Evolutionary conservation across 2,797 vertebrate species (phyloP), one percentile per base, ranked within the genome.

Genomic region (Limosa lapponica): DNA sequence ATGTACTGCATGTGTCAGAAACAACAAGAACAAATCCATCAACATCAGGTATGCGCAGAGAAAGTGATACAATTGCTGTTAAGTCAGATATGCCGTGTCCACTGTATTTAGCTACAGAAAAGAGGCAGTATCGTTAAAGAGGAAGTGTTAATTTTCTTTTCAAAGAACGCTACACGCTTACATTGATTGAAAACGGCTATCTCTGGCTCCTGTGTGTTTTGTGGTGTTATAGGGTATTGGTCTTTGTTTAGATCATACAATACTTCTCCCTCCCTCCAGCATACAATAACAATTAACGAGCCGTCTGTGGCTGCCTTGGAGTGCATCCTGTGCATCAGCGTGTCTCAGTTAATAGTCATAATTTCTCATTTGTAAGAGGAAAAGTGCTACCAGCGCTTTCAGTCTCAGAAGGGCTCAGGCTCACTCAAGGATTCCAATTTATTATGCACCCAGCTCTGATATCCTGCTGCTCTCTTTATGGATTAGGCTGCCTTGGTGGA

Each of bases 251-350:
- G 95, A 69, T 95, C 87, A 89, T 75, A 13, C 41, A 73, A 61
- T 89, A 91, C 55, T 96, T 82, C 87, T 95, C 96, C 95, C 90
- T 95, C 66, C 87, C 52, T 92, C 67, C 58, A 95, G 73, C 65
- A 34, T 96, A 80, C 91, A 82, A 57, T 95, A 93, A 92, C 94
- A 96, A 96, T 97, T 96, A 96, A 94, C 11, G 16, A 95, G 86
- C 79, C 1, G 54, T 90, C 96, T 96, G 95, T 92, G 94, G 92
- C 92, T 96, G 84, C 91, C 87, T 95, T 88, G 81, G 91, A 97
- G 94, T 97, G 82, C 96, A 96, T 97, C 95, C 90, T 96, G 93
- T 96, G 93, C 92, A 95, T 95, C 94, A 96, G 62, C 3, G 8
- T 87, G 75, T 95, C 87, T 96, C 62, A 69, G 81, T 88, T 95